Evolutionary conservation across 2,113 vertebrate species (phyloP), one percentile per base, ranked within the genome.

Genomic region (Carassius auratus): DNA sequence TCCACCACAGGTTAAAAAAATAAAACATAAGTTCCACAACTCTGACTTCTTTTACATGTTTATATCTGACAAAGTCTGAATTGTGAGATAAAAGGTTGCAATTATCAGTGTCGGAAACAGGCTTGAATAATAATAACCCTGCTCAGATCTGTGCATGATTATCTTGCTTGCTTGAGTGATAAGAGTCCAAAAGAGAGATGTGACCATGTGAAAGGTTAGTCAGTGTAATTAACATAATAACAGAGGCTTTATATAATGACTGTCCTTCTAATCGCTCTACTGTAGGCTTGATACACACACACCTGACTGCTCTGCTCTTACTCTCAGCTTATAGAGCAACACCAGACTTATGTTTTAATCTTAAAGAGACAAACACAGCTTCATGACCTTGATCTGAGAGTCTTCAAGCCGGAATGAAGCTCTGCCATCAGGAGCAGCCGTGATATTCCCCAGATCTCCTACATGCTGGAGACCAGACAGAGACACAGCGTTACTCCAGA

Each of bases 381-480:
- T 3, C 26, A 50, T 89, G 88, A 97, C 97, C 95, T 97, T 97
- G 12, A 98, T 89, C 69, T 91, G 93, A 2, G 86, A 30, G 83
- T 97, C 96, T 88, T 98, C 96, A 3, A 97, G 88, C 76, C 96
- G 93, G 86, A 99, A 98, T 1, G 89, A 87, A 0, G 97, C 96
- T 86, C 94, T 93, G 76, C 97, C 96, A 0, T 94, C 91, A 0
- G 90, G 59, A 15, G 92, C 92, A 0, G 96, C 96, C 0, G 90
- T 59, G 15, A 99, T 87, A 21, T 99, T 99, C 5, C 97, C 97
- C 86, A 99, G 92, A 91, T 99, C 97, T 2, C 97, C 97, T 0
- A 89, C 94, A 48, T 98, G 97, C 97, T 98, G 87, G 0, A 80
- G 80, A 7, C 80, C n/a, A 81, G 15, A 85, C 5, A 86, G 0